A percentile compares a stretch with the other conserved stretches of the same genome.
phyloP scores from a whole-genome alignment of 2,797 vertebrate species.

The Coluber constrictor region DNA sequence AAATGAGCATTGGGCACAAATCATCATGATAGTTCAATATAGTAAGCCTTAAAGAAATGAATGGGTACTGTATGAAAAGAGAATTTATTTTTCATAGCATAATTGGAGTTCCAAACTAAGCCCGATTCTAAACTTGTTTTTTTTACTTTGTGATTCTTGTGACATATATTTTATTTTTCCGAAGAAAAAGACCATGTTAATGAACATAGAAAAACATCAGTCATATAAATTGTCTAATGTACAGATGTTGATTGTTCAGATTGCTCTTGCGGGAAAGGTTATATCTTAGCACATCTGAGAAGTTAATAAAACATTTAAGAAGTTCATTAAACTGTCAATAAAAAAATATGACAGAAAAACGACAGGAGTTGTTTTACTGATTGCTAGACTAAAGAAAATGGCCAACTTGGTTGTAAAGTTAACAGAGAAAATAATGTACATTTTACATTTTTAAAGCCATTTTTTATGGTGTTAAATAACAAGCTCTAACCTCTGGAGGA shows the following conservation, averaged over 20 bases:
- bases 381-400: constrained; percentile 22
- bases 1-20: background rate
- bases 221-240: background rate
- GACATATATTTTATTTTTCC: background rate
- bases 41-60: background rate
- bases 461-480: constrained; percentile 11
- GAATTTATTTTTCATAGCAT: background rate
- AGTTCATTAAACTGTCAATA: background rate
- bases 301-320: constrained; percentile 1
- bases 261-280: background rate
- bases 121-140: background rate
- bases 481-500: background rate
- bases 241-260: background rate
- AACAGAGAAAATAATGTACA: constrained; percentile 12
- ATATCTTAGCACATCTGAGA: background rate
- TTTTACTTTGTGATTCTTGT: background rate
- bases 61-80: background rate
- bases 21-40: background rate
- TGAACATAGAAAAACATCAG: background rate
- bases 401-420: constrained; percentile 18
- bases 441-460: constrained; percentile 20
- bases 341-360: constrained; percentile 22
- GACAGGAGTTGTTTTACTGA: constrained; percentile 12
- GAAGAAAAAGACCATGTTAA: background rate
- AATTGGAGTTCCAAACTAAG: background rate